Percentiles rank a stretch among this genome's conserved stretches.
Conservation (phyloP, 2,888 invertebrate genomes). For the Entomobrya proxima region DNA sequence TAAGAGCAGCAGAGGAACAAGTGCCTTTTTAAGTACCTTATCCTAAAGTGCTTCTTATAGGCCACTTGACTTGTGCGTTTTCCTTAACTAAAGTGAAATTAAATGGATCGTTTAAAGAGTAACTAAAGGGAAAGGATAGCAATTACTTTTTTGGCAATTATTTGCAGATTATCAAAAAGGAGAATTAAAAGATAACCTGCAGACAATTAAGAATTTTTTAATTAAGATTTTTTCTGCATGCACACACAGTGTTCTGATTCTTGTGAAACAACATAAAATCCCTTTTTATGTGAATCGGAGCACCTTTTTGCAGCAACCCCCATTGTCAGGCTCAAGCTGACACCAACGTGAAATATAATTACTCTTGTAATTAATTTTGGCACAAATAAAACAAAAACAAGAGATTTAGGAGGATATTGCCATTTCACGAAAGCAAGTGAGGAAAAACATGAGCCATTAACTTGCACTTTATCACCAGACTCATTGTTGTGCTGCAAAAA, state of each 20-base stretch:
- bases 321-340: slow-evolving; percentile 9
- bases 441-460: slow-evolving; percentile 23
- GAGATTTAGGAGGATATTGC: slow-evolving; percentile 19
- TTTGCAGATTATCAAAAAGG: neutral
- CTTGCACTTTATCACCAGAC: slow-evolving; percentile 25
- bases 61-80: neutral
- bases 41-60: neutral
- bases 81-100: neutral
- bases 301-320: neutral
- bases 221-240: neutral
- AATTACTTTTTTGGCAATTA: slow-evolving; percentile 20
- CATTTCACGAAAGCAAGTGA: slow-evolving; percentile 12
- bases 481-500: too few species aligned
- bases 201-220: slow-evolving; percentile 5
- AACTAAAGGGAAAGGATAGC: slow-evolving; percentile 6
- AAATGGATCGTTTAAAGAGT: neutral
- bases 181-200: neutral
- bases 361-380: slow-evolving; percentile 29
- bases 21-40: neutral
- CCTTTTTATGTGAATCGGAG: neutral
- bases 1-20: too few species aligned
- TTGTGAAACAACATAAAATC: slow-evolving; percentile 30
- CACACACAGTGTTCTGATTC: neutral
- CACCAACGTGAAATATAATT: slow-evolving; percentile 5
- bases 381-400: slow-evolving; percentile 13